Conservation (phyloP, 2,113 vertebrate species). For the Todiramphus chloris region DNA sequence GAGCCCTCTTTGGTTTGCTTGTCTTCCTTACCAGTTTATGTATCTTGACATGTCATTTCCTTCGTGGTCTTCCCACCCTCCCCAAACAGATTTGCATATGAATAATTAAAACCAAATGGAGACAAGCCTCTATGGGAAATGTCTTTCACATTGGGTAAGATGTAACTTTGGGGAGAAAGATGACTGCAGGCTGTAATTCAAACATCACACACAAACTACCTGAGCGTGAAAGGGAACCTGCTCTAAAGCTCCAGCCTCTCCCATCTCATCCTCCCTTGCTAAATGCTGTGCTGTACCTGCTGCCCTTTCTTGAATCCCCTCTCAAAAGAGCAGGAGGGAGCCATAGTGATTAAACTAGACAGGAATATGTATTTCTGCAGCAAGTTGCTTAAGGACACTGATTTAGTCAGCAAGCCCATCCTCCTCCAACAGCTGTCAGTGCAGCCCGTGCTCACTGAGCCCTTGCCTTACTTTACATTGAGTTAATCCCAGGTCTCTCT, state of each 20-base stretch:
- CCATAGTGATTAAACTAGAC: neutral
- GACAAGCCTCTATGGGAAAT: neutral
- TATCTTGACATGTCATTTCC: slow-evolving; percentile 35
- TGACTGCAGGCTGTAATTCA: neutral
- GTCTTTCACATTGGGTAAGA: neutral
- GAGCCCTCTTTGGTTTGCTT: neutral
- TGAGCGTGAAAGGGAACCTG: neutral
- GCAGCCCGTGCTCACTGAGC: neutral
- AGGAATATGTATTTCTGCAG: neutral
- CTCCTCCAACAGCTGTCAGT: neutral
- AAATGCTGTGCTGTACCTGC: neutral
- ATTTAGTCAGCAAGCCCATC: neutral
- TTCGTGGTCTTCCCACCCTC: neutral
- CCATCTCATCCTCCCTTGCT: neutral
- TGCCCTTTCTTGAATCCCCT: neutral
- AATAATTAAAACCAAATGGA: slow-evolving; percentile 8
- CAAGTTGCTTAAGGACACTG: neutral
- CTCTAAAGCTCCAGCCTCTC: neutral
- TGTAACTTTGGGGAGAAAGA: neutral
- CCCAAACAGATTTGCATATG: neutral
- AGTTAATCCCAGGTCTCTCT: neutral
- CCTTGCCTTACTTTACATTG: rapidly evolving
- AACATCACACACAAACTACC: neutral
- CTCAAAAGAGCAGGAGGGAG: neutral
- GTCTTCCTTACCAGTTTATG: neutral